Base-by-base conservation (phyloP, 2,888 invertebrate genomes). In the Abrostola triplasia region DNA sequence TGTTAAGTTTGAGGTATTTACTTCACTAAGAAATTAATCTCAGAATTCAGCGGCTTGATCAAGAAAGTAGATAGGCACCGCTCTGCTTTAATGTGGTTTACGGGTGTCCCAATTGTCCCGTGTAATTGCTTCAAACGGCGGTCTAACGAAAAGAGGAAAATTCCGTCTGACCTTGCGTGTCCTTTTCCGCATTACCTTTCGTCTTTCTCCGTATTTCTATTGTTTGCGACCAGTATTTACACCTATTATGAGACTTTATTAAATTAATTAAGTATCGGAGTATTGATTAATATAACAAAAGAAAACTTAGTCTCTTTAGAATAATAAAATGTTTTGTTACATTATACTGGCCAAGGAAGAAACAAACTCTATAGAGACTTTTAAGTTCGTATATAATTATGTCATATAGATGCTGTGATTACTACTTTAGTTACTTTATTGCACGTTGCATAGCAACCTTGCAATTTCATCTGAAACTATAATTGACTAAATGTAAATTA, bases 51-150 rank as follows among this genome's bases (percentile, higher is more conserved):
- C 38, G 54, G 36, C 36, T 64, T 66, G 65, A 74, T 77, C 67
- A 67, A 64, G 63, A 58, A 41, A 35, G 69, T 51, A 57, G 52
- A 42, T 67, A 59, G 49, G 36, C 41, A 55, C 13, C 60, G 47
- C 47, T 50, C 49, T 38, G 38, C 65, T 68, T 74, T 81, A 82
- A 85, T 80, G 76, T 77, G 74, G 77, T 77, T 80, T 79, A 81
- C 71, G 71, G 73, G 57, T 64, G 71, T 70, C 71, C 59, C 65
- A 68, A 79, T 81, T 75, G 76, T 77, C 66, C 64, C 73, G 11
- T 50, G 70, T 85, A 85, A 85, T 85, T 85, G 75, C 62, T 76
- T 55, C 54, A 73, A 76, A 73, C 60, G 48, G 70, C 60, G 55
- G 60, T 62, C 51, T 63, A 64, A 61, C 51, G 57, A 71, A 76